phyloP scores from a whole-genome alignment of 2,797 vertebrate genomes.

The Enoplosus armatus region DNA sequence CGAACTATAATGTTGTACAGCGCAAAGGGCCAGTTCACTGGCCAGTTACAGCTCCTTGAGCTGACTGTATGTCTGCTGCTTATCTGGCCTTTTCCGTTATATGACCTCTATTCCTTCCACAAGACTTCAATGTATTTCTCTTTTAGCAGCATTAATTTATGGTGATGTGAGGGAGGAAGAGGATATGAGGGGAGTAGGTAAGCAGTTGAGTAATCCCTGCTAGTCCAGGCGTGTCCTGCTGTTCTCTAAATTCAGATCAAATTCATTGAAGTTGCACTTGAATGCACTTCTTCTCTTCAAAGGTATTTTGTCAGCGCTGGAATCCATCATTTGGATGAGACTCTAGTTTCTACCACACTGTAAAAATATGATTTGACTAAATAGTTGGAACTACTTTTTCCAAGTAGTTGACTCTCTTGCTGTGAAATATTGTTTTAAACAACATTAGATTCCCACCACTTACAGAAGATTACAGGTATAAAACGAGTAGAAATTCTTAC shows the following conservation, averaged over 20 bases:
- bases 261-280: not conserved
- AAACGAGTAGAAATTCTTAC: slow-evolving; percentile 67
- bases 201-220: slow-evolving; percentile 38
- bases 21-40: slow-evolving; percentile 48
- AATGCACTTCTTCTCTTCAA: slow-evolving; percentile 18
- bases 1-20: slow-evolving; percentile 62
- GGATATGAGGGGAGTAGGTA: slow-evolving; percentile 20
- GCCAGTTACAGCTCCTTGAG: slow-evolving; percentile 44
- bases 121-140: slow-evolving; percentile 25
- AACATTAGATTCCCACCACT: not conserved
- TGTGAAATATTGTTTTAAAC: not conserved
- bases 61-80: slow-evolving; percentile 48
- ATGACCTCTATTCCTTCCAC: slow-evolving; percentile 15
- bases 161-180: slow-evolving; percentile 18
- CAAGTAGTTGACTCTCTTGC: not conserved
- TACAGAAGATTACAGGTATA: not conserved
- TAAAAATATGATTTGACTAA: not conserved
- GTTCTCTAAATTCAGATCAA: slow-evolving; percentile 19
- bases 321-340: not conserved
- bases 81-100: slow-evolving; percentile 34
- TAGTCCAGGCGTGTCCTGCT: slow-evolving; percentile 29
- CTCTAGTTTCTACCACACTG: not conserved
- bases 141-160: slow-evolving; percentile 31
- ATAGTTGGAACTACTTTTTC: not conserved
- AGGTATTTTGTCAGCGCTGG: not conserved